These are phyloP conservation scores for Lutjanus argentimaculatus DNA, from an alignment of 2,797 vertebrate genomes.

Conservation along the genomic window DNA sequence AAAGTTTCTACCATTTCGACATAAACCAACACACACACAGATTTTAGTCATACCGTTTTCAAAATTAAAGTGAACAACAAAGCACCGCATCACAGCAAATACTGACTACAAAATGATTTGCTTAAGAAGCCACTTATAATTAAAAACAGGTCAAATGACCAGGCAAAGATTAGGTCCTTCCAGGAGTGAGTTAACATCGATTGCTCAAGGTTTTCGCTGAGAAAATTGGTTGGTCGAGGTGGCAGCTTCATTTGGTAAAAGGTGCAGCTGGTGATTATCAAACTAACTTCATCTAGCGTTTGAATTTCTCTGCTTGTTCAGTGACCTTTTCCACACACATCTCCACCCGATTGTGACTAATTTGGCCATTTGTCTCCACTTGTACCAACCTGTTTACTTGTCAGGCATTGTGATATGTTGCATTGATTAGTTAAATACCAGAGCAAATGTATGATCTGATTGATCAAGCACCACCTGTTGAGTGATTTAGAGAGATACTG, in stretches of 20 bases:
- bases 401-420: not conserved
- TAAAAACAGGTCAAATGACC: slow-evolving; percentile 12
- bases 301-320: not conserved
- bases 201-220: not conserved
- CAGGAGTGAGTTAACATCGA: not conserved
- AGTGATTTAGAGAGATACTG: not conserved
- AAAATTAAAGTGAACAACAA: not conserved
- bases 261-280: not conserved
- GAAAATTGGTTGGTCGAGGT: not conserved
- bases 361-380: slow-evolving; percentile 28
- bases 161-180: not conserved
- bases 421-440: slow-evolving; percentile 22
- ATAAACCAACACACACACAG: not conserved
- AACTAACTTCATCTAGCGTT: not conserved
- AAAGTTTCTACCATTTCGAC: not conserved
- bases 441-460: slow-evolving; percentile 8
- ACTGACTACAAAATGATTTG: not conserved
- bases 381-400: not conserved
- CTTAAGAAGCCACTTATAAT: slow-evolving; percentile 5
- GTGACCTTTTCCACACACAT: slow-evolving; percentile 3
- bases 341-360: slow-evolving; percentile 13
- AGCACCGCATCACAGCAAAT: not conserved
- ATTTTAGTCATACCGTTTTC: not conserved
- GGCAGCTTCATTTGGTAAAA: not conserved
- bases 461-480: not conserved